Evolutionary conservation across 2,797 vertebrate genomes (phyloP).

Genomic region (Hipposideros larvatus): DNA sequence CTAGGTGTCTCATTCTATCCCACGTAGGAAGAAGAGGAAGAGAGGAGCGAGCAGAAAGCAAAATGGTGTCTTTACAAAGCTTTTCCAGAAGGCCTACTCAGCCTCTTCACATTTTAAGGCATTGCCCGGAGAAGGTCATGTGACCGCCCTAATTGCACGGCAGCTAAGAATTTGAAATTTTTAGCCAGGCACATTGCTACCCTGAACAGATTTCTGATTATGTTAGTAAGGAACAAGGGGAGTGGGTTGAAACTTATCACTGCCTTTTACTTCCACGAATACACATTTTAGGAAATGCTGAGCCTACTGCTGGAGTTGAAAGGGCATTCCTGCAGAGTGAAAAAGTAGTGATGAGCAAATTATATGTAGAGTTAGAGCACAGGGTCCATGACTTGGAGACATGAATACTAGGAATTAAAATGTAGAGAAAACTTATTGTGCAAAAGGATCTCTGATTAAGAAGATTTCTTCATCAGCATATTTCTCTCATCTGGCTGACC

Average conservation of each 20-base stretch:
- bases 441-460: neutral
- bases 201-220: neutral
- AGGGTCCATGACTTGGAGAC: neutral
- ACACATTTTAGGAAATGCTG: neutral
- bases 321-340: neutral
- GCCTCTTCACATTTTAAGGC: neutral
- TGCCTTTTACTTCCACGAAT: neutral
- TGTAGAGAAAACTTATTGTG: neutral
- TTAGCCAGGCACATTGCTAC: neutral
- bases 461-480: neutral
- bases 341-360: neutral
- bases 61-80: neutral
- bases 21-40: neutral
- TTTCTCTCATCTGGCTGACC: neutral
- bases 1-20: too few species aligned
- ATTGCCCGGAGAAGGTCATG: neutral
- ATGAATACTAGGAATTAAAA: neutral
- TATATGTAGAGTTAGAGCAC: neutral
- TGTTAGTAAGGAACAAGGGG: neutral
- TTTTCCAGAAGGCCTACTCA: neutral
- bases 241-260: neutral
- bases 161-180: neutral
- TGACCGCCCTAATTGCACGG: neutral
- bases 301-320: neutral
- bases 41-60: neutral